Conservation (phyloP, 2,888 invertebrate genomes). For the Tipula unca region DNA sequence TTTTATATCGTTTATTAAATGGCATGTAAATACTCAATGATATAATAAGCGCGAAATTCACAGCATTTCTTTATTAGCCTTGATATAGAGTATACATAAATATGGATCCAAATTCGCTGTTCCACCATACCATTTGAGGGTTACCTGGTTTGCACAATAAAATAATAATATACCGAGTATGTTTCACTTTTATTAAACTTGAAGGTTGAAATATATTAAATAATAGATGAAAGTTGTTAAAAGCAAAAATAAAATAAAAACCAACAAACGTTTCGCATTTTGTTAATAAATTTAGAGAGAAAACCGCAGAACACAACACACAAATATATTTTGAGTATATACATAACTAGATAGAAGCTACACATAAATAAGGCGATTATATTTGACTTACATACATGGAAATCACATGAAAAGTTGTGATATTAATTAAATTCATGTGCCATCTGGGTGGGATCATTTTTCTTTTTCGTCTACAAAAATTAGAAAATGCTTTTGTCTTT, state of each 20-base stretch:
- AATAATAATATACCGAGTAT: background rate
- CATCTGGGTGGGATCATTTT: background rate
- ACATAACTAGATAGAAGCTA: background rate
- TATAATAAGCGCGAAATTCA: background rate
- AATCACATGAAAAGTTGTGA: background rate
- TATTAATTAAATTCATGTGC: background rate
- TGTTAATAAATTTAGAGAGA: background rate
- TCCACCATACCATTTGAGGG: background rate
- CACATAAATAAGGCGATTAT: background rate
- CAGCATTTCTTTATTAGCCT: no score
- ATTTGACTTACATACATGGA: background rate
- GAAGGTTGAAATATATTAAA: conserved; percentile 8
- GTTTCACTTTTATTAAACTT: background rate
- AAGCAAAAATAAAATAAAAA: background rate
- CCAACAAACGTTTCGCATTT: background rate
- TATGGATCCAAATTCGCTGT: background rate
- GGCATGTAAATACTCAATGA: background rate
- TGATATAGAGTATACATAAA: background rate
- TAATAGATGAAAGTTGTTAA: conserved; percentile 8
- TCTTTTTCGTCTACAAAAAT: background rate
- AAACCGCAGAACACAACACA: background rate
- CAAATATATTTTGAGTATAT: background rate
- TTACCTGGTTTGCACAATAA: background rate
- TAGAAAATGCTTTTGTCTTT: background rate
- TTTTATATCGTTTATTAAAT: background rate